Evolutionary conservation across 2,888 invertebrate genomes (phyloP).

Genomic region (Euphydryas editha): DNA sequence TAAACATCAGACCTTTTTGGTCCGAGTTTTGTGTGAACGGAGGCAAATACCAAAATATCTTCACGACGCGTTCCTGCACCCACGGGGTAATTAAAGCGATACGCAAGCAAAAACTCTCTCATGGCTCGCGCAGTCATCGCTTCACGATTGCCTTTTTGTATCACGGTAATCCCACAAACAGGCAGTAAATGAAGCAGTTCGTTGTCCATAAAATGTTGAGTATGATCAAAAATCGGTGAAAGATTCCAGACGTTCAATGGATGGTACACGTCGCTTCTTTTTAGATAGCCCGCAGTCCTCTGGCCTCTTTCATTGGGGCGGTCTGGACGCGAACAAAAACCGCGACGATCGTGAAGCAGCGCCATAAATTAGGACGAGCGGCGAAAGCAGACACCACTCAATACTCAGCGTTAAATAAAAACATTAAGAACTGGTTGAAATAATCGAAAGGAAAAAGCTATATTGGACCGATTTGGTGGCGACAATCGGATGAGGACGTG

Average conservation of each 20-base stretch:
- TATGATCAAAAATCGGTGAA: conserved; percentile 23
- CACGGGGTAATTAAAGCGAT: conserved; percentile 76
- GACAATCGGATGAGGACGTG: conserved; percentile 41
- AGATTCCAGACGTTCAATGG: conserved; percentile 33
- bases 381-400: conserved; percentile 79
- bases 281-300: conserved; percentile 14
- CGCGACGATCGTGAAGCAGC: conserved; percentile 63
- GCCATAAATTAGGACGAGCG: conserved; percentile 79
- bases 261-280: conserved; percentile 25
- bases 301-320: conserved; percentile 41
- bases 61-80: conserved; percentile 49
- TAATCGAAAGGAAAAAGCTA: conserved; percentile 76
- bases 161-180: conserved; percentile 20
- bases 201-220: conserved; percentile 32
- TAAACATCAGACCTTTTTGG: conserved; percentile 49
- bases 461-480: conserved; percentile 76
- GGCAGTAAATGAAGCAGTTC: conserved; percentile 27
- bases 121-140: conserved; percentile 53
- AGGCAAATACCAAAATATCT: conserved; percentile 50
- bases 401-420: conserved; percentile 81
- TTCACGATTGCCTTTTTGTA: conserved; percentile 66
- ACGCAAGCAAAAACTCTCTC: conserved; percentile 67
- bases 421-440: conserved; percentile 79
- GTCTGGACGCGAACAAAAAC: conserved; percentile 66
- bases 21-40: conserved; percentile 44